Conservation (phyloP, 2,113 vertebrate genomes). For the Mellivora capensis region DNA sequence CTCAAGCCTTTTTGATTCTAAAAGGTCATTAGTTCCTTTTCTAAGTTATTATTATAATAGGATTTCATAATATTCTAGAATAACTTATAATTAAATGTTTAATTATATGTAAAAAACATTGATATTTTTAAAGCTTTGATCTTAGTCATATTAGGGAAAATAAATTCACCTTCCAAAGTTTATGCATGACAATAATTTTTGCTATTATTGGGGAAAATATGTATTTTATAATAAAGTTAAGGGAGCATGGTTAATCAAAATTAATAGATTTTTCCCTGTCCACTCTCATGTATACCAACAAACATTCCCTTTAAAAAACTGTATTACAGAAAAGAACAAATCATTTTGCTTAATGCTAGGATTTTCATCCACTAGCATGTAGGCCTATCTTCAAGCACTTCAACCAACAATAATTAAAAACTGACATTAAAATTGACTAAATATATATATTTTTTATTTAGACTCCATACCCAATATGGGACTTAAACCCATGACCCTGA, state of each 20-base stretch:
- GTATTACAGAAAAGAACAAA: slow-evolving; percentile 17
- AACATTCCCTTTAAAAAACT: neutral
- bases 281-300: neutral
- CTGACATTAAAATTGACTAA: slow-evolving; percentile 57
- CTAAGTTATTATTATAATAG: neutral
- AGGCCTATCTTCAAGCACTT: slow-evolving; percentile 73
- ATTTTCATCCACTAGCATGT: slow-evolving; percentile 47
- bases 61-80: neutral
- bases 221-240: neutral
- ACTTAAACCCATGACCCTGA: neutral
- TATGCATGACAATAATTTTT: neutral
- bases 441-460: neutral
- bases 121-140: neutral
- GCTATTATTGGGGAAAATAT: neutral
- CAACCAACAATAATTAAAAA: slow-evolving; percentile 75
- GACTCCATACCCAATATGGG: neutral
- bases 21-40: neutral
- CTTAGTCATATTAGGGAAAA: neutral
- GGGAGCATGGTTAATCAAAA: neutral
- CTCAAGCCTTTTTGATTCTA: neutral
- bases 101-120: neutral
- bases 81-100: neutral
- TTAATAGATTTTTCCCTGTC: neutral
- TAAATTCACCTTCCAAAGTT: neutral
- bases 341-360: slow-evolving; percentile 59